A percentile compares a stretch with the other conserved stretches of the same genome.
These are phyloP conservation scores for Hypolimnas misippus DNA, from an alignment of 2,888 invertebrate genomes.

Conservation along the genomic window DNA sequence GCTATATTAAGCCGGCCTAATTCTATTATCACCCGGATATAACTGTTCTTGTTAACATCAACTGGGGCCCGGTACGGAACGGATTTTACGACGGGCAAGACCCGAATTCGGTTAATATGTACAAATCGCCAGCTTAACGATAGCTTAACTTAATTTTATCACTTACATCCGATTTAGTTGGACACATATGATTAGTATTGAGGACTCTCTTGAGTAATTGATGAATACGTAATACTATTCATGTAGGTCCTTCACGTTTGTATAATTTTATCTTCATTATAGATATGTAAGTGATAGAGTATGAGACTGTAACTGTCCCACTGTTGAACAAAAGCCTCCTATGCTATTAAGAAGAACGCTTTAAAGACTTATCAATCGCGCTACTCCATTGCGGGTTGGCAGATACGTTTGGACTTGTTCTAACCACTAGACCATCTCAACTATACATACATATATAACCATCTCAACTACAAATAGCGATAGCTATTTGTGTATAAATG, in stretches of 20 bases:
- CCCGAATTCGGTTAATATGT: slow-evolving; percentile 26
- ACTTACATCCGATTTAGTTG: slow-evolving; percentile 23
- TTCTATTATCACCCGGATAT: slow-evolving; percentile 28
- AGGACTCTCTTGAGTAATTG: slow-evolving; percentile 1
- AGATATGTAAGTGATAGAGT: too few relatives aligned
- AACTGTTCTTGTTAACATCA: slow-evolving; percentile 22
- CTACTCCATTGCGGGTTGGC: too few relatives aligned
- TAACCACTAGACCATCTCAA: too few relatives aligned
- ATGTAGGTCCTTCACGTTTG: not conserved
- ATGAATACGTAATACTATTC: not conserved
- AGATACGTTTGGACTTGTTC: too few relatives aligned
- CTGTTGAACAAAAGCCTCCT: too few relatives aligned
- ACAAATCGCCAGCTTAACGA: slow-evolving; percentile 30
- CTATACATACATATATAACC: too few relatives aligned
- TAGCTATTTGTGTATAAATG: too few relatives aligned
- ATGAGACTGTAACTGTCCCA: too few relatives aligned
- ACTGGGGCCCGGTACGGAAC: slow-evolving; percentile 9
- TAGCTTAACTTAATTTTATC: slow-evolving; percentile 28
- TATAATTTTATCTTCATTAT: too few relatives aligned
- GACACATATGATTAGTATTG: slow-evolving; percentile 12
- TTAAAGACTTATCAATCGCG: too few relatives aligned
- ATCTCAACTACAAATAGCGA: too few relatives aligned
- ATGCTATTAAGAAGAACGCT: too few relatives aligned
- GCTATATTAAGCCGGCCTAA: slow-evolving; percentile 21
- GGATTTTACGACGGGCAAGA: slow-evolving; percentile 18